Base-by-base conservation (phyloP, 2,888 invertebrate species). In the Lycia hirtaria region DNA sequence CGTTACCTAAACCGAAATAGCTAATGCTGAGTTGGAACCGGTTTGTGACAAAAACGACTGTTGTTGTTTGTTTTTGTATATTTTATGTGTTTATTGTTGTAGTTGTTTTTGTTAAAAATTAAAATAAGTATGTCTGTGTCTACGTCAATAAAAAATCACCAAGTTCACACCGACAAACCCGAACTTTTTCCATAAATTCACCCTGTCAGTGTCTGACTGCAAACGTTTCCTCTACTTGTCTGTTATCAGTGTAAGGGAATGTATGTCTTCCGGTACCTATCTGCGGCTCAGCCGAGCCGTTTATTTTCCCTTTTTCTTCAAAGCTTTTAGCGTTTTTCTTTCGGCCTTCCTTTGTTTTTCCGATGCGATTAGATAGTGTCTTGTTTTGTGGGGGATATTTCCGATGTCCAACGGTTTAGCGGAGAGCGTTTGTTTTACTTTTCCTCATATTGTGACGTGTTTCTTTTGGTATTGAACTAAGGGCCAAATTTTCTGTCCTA, bases 191-290 rank as follows among this genome's bases (percentile, higher is more conserved):
- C 81, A 81, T 87, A 83, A 76, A 83, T 87, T 81, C 82, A 82
- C 75, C 84, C 74, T 82, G 80, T 82, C 78, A 73, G 64, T 75
- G 65, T 69, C 67, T 74, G 73, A 71, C 73, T 62, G 60, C 41
- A 35, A 72, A 72, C 75, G 73, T 82, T 90, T 90, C 90, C 91
- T 81, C 67, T 59, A 62, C 85, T 82, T 88, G 89, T 88, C 91
- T 87, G 70, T 81, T 89, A 89, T 89, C 87, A 60, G 79, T 77
- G 43, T 63, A 64, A 68, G 83, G 84, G 81, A 86, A 90, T 80
- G 77, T 83, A 91, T 85, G 76, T 75, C 87, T 90, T 90, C 91
- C 91, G 84, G 72, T 45, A 57, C 61, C 56, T 65, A 71, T 73
- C 85, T 86, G 81, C 38, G 12, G 35, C 24, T 50, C 15, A 49